Percentiles rank a stretch among this genome's conserved stretches.
Conservation (phyloP, 2,888 invertebrate species). For the Drosophila pegasa region DNA sequence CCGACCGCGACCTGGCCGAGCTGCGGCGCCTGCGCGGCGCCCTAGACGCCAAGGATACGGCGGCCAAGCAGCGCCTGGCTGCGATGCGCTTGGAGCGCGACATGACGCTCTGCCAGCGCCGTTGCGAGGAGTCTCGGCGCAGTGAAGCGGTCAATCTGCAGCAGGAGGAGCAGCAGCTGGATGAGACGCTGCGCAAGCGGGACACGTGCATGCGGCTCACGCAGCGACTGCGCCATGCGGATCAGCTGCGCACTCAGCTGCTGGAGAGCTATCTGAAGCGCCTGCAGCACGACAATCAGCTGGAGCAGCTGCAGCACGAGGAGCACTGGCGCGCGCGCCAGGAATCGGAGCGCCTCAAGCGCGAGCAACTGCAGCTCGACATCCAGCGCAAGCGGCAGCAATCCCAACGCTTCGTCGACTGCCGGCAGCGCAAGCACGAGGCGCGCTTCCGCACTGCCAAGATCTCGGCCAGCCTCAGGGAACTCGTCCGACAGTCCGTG, state of each 20-base stretch:
- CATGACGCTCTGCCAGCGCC: slow-evolving; percentile 77
- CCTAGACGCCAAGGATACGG: slow-evolving; percentile 81
- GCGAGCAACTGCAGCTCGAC: slow-evolving; percentile 76
- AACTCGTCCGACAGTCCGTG: slow-evolving; percentile 83
- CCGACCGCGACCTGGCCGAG: slow-evolving; percentile 81
- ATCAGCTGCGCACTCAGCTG: slow-evolving; percentile 76
- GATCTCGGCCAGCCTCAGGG: slow-evolving; percentile 83
- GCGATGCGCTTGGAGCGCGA: slow-evolving; percentile 79
- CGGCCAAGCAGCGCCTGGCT: slow-evolving; percentile 79
- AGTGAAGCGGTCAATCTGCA: slow-evolving; percentile 79
- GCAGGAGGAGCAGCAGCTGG: slow-evolving; percentile 82
- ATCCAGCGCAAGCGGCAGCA: slow-evolving; percentile 81
- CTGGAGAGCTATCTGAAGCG: slow-evolving; percentile 81
- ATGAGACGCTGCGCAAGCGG: slow-evolving; percentile 81
- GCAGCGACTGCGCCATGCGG: slow-evolving; percentile 82
- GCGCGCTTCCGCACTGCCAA: slow-evolving; percentile 82
- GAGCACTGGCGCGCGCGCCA: slow-evolving; percentile 83
- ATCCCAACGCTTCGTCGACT: slow-evolving; percentile 81
- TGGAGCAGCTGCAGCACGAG: slow-evolving; percentile 83
- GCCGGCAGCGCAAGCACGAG: slow-evolving; percentile 76
- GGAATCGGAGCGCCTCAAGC: slow-evolving; percentile 75
- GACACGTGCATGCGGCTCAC: slow-evolving; percentile 81
- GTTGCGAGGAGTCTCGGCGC: slow-evolving; percentile 81
- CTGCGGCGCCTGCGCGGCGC: slow-evolving; percentile 77
- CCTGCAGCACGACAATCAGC: slow-evolving; percentile 82